Conservation (phyloP, 1,140 invertebrate genomes). For the Cydia splendana region DNA sequence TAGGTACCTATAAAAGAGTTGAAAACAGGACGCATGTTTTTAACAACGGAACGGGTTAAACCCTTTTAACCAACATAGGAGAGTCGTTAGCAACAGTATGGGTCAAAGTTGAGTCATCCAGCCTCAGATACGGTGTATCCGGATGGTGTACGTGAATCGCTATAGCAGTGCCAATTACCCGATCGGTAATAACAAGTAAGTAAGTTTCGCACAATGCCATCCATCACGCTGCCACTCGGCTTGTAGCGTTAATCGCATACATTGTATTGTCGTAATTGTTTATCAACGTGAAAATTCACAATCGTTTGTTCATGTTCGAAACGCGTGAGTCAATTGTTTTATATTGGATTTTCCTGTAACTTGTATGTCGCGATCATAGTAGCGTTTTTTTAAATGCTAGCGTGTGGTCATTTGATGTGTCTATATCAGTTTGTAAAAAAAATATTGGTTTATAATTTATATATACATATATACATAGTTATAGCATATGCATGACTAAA, state of each 20-base stretch:
- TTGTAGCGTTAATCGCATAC: slow-evolving; percentile 19
- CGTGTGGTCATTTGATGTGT: too few relatives aligned
- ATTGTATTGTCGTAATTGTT: slow-evolving; percentile 31
- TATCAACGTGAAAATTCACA: slow-evolving; percentile 32
- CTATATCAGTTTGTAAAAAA: too few relatives aligned
- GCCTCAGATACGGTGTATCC: neutral
- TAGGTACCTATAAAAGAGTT: too few relatives aligned
- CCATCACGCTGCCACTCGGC: slow-evolving; percentile 22
- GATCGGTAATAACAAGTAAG: slow-evolving; percentile 21
- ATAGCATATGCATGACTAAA: too few relatives aligned
- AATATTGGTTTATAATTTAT: too few relatives aligned
- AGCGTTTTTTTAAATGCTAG: too few relatives aligned
- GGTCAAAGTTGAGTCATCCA: neutral
- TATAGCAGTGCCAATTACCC: neutral
- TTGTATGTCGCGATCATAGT: neutral
- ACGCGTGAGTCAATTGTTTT: slow-evolving; percentile 3
- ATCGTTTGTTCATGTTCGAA: neutral
- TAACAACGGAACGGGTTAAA: too few relatives aligned
- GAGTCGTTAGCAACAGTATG: neutral
- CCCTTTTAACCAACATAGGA: neutral
- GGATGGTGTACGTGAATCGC: neutral
- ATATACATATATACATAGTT: too few relatives aligned
- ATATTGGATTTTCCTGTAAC: neutral
- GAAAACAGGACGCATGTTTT: too few relatives aligned
- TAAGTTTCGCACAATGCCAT: neutral